A percentile compares a stretch with the other conserved stretches of the same genome.
Evolutionary conservation across 92 coral and sea anemone genomes (phyloP).

Genomic region (Montipora capitata): DNA sequence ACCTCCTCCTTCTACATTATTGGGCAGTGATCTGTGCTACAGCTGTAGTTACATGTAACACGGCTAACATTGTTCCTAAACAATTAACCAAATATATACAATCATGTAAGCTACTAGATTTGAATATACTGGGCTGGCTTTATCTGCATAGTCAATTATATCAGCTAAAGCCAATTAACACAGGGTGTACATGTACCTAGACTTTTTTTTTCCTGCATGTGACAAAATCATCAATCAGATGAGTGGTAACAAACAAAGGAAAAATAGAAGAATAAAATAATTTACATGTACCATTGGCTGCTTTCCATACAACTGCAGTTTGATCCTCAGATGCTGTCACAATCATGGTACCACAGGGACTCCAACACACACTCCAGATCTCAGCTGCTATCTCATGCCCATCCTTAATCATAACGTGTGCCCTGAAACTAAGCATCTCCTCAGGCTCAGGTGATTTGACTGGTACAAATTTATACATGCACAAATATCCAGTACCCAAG

Average conservation of each 20-base stretch:
- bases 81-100: no score
- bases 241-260: not conserved
- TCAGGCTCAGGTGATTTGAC: conserved; percentile 45
- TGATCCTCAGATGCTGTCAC: conserved; percentile 97
- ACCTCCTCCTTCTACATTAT: no score
- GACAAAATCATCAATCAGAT: no score
- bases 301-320: conserved; percentile 86
- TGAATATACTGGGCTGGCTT: no score
- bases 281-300: conserved; percentile 74
- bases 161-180: no score
- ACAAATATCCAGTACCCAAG: conserved; percentile 81
- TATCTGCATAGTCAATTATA: no score
- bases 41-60: no score
- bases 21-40: no score
- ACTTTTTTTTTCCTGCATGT: no score
- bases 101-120: no score
- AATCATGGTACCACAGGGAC: conserved; percentile 89
- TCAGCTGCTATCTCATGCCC: conserved; percentile 71
- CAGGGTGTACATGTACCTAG: no score
- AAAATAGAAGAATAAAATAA: not conserved
- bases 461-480: conserved; percentile 64
- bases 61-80: no score
- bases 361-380: conserved; percentile 95
- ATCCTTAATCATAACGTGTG: conserved; percentile 67
- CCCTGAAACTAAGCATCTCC: conserved; percentile 79